These are phyloP conservation scores for Tretioscincus oriximinensis DNA, from an alignment of 2,113 vertebrate species.

Conservation along the genomic window DNA sequence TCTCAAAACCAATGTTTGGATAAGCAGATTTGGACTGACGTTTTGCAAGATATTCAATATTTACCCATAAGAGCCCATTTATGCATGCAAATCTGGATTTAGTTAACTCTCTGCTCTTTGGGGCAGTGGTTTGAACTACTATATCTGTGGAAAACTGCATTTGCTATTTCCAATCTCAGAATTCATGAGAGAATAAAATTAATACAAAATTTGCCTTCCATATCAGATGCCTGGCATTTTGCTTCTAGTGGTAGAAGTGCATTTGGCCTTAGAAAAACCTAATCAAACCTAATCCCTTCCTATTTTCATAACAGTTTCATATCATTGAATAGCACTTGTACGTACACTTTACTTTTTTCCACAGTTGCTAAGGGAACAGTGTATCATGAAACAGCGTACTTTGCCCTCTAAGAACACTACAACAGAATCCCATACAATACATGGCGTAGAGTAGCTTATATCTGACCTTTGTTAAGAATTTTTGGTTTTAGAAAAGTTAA, in stretches of 20 bases:
- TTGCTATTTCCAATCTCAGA: neutral
- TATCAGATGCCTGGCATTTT: neutral
- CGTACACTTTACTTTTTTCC: conserved; percentile 34
- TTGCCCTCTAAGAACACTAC: conserved; percentile 35
- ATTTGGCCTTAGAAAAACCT: neutral
- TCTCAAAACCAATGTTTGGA: conserved; percentile 23
- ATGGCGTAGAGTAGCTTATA: conserved; percentile 22
- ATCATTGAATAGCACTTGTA: conserved; percentile 12
- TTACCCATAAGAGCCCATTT: conserved; percentile 8
- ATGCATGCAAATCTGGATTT: neutral
- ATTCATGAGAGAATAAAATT: conserved; percentile 8
- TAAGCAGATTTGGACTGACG: conserved; percentile 21
- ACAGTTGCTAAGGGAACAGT: conserved; percentile 52
- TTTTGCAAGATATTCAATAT: neutral
- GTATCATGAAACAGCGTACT: conserved; percentile 30
- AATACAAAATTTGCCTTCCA: conserved; percentile 11
- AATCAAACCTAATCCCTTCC: conserved; percentile 20
- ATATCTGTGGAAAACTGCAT: neutral
- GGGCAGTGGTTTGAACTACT: neutral
- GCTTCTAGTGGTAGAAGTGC: neutral
- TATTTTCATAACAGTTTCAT: conserved; percentile 18
- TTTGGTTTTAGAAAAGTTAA: conserved; percentile 43
- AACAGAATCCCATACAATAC: conserved; percentile 28
- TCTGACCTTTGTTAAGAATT: conserved; percentile 17
- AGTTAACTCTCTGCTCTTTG: neutral